These are phyloP conservation scores for Noctua comes DNA, from an alignment of 2,888 invertebrate genomes.

Conservation along the genomic window DNA sequence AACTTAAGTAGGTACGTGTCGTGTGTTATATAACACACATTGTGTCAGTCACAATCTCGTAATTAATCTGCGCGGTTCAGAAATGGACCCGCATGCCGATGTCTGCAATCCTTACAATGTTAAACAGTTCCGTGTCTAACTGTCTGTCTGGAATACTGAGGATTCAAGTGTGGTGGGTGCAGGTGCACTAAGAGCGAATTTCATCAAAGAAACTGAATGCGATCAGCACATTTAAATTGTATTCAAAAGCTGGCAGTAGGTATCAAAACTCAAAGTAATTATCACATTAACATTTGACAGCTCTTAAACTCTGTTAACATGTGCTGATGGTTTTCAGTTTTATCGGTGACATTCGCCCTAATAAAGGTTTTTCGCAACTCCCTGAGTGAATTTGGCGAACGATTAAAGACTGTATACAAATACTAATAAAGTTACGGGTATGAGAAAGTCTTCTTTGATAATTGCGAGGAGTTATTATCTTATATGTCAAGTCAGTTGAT, in stretches of 20 bases:
- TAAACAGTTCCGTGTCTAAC: constrained; percentile 41
- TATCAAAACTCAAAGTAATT: no score
- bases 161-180: background rate
- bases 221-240: no score
- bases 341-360: background rate
- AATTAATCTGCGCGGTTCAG: constrained; percentile 80
- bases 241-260: no score
- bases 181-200: no score
- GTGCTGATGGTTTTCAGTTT: no score
- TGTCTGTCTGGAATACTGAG: constrained; percentile 6
- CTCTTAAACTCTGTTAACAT: no score
- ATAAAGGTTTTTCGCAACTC: background rate
- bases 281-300: no score
- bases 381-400: background rate
- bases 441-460: background rate
- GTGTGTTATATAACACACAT: constrained; percentile 77
- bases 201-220: no score
- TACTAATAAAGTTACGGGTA: no score
- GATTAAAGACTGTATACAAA: background rate
- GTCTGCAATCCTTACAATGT: constrained; percentile 43
- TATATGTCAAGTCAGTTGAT: background rate
- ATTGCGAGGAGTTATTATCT: background rate
- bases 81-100: constrained; percentile 67
- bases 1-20: constrained; percentile 70
- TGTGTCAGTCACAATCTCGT: constrained; percentile 81